phyloP scores from a whole-genome alignment of 2,113 vertebrate species.

The Ivindomyrus marchei region DNA sequence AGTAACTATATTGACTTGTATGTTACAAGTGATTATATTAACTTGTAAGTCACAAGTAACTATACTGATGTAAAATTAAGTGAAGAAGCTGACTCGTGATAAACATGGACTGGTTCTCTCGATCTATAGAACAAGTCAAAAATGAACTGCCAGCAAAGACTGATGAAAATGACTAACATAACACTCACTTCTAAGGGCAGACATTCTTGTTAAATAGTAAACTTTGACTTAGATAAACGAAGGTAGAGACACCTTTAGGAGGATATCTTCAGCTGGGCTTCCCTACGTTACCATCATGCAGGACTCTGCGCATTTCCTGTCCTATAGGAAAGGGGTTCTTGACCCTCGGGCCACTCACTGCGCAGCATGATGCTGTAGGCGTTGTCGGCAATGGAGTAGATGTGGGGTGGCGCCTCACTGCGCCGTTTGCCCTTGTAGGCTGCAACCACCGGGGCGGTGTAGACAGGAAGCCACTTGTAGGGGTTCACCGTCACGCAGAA shows the following conservation, averaged over 20 bases:
- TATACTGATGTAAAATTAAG: neutral
- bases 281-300: neutral
- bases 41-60: neutral
- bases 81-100: slow-evolving; percentile 73
- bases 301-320: neutral
- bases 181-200: neutral
- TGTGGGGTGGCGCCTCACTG: slow-evolving; percentile 76
- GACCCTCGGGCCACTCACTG: slow-evolving; percentile 59
- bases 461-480: slow-evolving; percentile 92
- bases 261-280: neutral
- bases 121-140: slow-evolving; percentile 61
- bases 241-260: neutral
- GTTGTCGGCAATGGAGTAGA: slow-evolving; percentile 83
- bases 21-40: neutral
- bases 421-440: slow-evolving; percentile 87
- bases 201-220: neutral
- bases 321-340: neutral
- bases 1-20: neutral
- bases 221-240: neutral
- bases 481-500: slow-evolving; percentile 94
- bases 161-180: neutral
- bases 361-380: slow-evolving; percentile 91
- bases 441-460: slow-evolving; percentile 72
- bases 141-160: neutral
- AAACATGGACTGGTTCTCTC: slow-evolving; percentile 94